Evolutionary conservation across 2,797 vertebrate genomes (phyloP).

Genomic region (Eulemur rubriventer): DNA sequence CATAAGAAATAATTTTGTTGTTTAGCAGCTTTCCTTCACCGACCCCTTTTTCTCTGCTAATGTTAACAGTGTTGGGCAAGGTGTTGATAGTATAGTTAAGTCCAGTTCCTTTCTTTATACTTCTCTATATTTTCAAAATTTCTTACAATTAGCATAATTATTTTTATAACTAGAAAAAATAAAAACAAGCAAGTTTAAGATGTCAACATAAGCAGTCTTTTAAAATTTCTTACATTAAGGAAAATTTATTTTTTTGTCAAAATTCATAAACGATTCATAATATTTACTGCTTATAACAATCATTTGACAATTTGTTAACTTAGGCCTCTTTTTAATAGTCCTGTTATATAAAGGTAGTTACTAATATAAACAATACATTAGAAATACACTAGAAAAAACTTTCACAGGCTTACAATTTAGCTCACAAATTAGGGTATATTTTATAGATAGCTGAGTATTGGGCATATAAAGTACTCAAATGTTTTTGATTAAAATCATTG

Average conservation of each 20-base stretch:
- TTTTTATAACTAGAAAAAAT: slow-evolving; percentile 11
- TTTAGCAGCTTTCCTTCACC: not conserved
- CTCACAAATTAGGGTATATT: not conserved
- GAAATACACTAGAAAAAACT: not conserved
- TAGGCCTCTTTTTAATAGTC: not conserved
- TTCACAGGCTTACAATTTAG: not conserved
- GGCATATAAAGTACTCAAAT: not conserved
- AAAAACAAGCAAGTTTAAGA: not conserved
- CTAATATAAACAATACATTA: slow-evolving; percentile 1
- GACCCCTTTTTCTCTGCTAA: not conserved
- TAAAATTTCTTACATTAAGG: not conserved
- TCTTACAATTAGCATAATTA: not conserved
- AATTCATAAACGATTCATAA: not conserved
- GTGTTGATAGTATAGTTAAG: not conserved
- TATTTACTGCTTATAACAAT: not conserved
- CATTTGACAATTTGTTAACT: not conserved
- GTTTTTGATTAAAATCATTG: not conserved
- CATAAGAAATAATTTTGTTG: not conserved
- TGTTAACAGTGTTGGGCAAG: not conserved
- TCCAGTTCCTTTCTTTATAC: not conserved
- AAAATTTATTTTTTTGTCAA: slow-evolving; percentile 1
- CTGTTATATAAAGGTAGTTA: not conserved
- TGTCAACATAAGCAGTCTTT: not conserved
- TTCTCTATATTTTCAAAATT: not conserved
- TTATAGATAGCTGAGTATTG: not conserved